phyloP scores from a whole-genome alignment of 2,797 vertebrate genomes.

The Bradypodion ventrale region DNA sequence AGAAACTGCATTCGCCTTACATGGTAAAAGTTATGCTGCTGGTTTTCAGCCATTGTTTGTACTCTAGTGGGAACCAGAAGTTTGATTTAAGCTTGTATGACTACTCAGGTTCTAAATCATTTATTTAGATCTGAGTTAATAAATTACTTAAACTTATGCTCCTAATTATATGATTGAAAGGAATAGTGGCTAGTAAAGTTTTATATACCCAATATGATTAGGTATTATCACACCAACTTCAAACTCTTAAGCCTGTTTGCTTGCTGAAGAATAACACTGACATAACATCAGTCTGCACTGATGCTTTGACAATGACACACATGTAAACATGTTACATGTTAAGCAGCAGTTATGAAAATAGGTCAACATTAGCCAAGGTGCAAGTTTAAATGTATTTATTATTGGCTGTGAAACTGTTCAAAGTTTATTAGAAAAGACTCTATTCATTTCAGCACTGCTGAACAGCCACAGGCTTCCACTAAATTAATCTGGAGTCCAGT shows the following conservation, averaged over 20 bases:
- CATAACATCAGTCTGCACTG: background rate
- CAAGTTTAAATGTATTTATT: constrained; percentile 2
- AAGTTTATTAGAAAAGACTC: background rate
- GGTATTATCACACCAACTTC: background rate
- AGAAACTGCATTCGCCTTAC: too few relatives aligned
- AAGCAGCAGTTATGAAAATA: background rate
- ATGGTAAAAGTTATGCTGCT: too few relatives aligned
- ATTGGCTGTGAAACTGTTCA: background rate
- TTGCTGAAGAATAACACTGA: background rate
- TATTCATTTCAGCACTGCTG: background rate
- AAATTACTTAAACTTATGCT: background rate
- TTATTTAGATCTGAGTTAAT: background rate
- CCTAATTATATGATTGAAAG: constrained; percentile 6
- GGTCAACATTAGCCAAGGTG: background rate
- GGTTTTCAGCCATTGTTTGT: too few relatives aligned
- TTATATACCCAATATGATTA: background rate
- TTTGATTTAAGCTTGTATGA: background rate
- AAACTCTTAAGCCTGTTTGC: background rate
- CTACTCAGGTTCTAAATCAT: background rate
- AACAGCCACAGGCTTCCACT: background rate
- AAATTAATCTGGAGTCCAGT: constrained; percentile 17
- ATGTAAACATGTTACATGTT: background rate
- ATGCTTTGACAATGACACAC: too few relatives aligned
- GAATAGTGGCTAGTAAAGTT: background rate
- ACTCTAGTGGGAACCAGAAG: too few relatives aligned